These are phyloP conservation scores for Paramisgurnus dabryanus DNA, from an alignment of 2,113 vertebrate species.

Conservation along the genomic window DNA sequence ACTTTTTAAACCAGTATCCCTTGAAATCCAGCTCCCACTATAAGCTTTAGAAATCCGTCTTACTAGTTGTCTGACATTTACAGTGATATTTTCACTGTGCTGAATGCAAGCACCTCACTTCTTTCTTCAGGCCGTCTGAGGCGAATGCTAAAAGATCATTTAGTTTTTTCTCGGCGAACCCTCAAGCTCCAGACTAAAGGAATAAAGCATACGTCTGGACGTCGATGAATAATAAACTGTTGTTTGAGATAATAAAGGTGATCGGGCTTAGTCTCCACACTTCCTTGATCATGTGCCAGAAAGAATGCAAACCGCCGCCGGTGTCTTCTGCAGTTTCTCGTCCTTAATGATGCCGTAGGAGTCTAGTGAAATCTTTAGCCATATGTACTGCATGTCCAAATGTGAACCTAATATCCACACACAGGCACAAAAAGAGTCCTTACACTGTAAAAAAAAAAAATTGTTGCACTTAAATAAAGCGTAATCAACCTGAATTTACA, in stretches of 20 bases:
- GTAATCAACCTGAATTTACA: too few relatives aligned
- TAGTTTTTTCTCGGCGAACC: slow-evolving; percentile 23
- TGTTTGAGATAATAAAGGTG: slow-evolving; percentile 38
- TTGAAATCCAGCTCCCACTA: slow-evolving; percentile 5
- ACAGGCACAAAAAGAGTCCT: slow-evolving; percentile 6
- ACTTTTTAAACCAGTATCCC: not conserved
- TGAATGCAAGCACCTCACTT: slow-evolving; percentile 10
- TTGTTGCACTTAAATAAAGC: too few relatives aligned
- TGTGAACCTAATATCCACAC: slow-evolving; percentile 22
- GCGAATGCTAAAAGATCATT: slow-evolving; percentile 26
- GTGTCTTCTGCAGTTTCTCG: slow-evolving; percentile 10
- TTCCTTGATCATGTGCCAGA: slow-evolving; percentile 32
- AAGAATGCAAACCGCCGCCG: not conserved
- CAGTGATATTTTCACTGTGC: slow-evolving; percentile 21
- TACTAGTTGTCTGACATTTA: slow-evolving; percentile 38
- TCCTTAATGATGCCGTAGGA: not conserved
- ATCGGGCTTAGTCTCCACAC: not conserved
- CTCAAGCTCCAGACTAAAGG: slow-evolving; percentile 4
- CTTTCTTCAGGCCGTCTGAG: slow-evolving; percentile 32
- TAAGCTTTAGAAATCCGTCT: slow-evolving; percentile 1
- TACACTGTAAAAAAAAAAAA: not conserved
- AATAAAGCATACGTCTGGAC: slow-evolving; percentile 36
- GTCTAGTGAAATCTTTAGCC: slow-evolving; percentile 5
- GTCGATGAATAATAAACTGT: slow-evolving; percentile 43
- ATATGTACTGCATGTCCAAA: slow-evolving; percentile 15